A percentile compares a stretch with the other conserved stretches of the same genome.
These are phyloP conservation scores for Anoplophora glabripennis DNA, from an alignment of 1,140 invertebrate species.

Conservation along the genomic window DNA sequence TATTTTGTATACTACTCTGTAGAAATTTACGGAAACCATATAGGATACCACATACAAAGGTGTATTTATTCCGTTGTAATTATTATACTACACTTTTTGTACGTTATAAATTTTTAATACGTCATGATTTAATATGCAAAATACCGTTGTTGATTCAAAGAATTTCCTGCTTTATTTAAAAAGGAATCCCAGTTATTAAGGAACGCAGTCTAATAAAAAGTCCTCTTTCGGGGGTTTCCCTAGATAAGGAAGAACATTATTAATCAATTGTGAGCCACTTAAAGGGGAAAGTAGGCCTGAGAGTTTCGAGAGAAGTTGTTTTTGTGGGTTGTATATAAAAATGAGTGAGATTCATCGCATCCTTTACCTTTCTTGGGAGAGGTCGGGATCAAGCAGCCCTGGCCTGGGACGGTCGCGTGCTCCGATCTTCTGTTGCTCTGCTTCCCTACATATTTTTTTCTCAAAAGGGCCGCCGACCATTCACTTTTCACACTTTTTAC, in stretches of 20 bases:
- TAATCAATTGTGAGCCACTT: slow-evolving; percentile 21
- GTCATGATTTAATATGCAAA: too few relatives aligned
- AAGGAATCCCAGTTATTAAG: too few relatives aligned
- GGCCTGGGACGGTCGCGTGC: slow-evolving; percentile 3
- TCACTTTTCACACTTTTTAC: slow-evolving; percentile 9
- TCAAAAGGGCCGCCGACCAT: slow-evolving; percentile 4
- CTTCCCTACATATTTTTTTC: slow-evolving; percentile 9
- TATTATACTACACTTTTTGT: too few relatives aligned
- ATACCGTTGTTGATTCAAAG: too few relatives aligned
- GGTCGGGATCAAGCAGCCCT: slow-evolving; percentile 12
- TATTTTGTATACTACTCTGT: too few relatives aligned
- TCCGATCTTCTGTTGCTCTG: not conserved
- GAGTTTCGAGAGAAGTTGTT: slow-evolving; percentile 20
- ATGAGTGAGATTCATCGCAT: slow-evolving; percentile 20
- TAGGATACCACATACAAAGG: too few relatives aligned
- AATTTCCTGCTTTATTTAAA: too few relatives aligned
- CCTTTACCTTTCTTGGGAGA: slow-evolving; percentile 23
- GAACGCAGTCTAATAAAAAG: too few relatives aligned
- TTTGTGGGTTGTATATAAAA: slow-evolving; percentile 23
- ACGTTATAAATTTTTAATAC: too few relatives aligned
- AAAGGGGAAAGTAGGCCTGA: slow-evolving; percentile 19
- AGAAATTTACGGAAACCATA: too few relatives aligned
- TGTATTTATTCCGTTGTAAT: too few relatives aligned
- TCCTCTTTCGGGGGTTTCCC: not conserved
- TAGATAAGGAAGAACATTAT: slow-evolving; percentile 16